Conservation (phyloP, 2,888 invertebrate species). For the Neoscelio sp. region DNA sequence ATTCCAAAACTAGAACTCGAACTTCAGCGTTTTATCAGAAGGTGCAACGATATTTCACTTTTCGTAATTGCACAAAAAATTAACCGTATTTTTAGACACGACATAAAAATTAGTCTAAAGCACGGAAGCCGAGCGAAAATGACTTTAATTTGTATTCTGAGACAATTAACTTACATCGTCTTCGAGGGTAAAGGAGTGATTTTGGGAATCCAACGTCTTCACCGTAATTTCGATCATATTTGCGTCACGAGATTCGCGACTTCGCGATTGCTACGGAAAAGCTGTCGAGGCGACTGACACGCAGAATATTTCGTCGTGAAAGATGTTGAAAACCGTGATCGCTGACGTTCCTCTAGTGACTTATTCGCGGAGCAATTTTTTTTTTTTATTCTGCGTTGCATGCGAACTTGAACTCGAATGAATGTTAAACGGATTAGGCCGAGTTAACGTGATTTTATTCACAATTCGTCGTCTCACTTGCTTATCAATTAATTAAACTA, state of each 20-base stretch:
- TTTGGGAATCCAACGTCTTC: constrained; percentile 94
- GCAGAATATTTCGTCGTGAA: too few relatives aligned
- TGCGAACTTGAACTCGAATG: too few relatives aligned
- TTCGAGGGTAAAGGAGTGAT: constrained; percentile 91
- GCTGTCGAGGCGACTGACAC: background rate
- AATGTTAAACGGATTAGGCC: too few relatives aligned
- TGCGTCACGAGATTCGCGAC: background rate
- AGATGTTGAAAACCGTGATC: background rate
- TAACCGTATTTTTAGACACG: background rate
- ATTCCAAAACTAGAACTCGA: background rate
- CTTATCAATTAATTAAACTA: constrained; percentile 22
- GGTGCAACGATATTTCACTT: too few relatives aligned
- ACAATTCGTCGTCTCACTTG: constrained; percentile 26
- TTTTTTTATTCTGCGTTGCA: background rate
- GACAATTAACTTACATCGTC: constrained; percentile 90
- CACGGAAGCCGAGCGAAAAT: background rate
- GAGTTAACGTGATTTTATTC: background rate
- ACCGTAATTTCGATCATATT: constrained; percentile 93
- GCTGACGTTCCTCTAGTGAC: too few relatives aligned
- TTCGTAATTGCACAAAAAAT: too few relatives aligned
- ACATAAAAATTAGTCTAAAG: background rate
- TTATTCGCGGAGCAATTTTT: too few relatives aligned
- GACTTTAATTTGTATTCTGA: background rate
- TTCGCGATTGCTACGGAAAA: constrained; percentile 47
- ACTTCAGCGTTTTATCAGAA: too few relatives aligned